These are phyloP conservation scores for Hydrophis major DNA, from an alignment of 2,797 vertebrate species.

Conservation along the genomic window DNA sequence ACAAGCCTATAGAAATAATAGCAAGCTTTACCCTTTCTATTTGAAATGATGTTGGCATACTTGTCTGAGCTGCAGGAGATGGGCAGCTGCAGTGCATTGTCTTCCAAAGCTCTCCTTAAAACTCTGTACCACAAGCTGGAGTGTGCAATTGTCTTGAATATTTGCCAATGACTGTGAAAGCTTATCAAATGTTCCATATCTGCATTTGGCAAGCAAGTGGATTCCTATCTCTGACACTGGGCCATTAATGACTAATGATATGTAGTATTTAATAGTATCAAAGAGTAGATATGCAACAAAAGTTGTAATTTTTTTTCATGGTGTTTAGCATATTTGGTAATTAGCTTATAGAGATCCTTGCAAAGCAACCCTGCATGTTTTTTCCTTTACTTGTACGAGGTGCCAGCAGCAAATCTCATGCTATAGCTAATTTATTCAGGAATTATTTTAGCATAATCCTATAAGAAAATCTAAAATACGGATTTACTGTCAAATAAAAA, in stretches of 20 bases:
- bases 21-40: conserved; percentile 46
- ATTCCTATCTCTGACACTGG: not conserved
- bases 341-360: not conserved
- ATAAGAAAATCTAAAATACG: not conserved
- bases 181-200: conserved; percentile 44
- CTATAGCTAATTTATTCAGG: not conserved
- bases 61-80: conserved; percentile 24
- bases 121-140: too few relatives aligned
- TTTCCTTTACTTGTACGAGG: not conserved
- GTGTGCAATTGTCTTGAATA: not conserved
- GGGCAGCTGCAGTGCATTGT: conserved; percentile 45
- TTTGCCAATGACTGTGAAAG: conserved; percentile 24
- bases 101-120: not conserved
- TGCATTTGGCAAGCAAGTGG: not conserved
- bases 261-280: not conserved
- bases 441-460: not conserved
- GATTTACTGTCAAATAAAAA: not conserved
- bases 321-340: not conserved
- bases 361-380: not conserved
- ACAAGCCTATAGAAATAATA: conserved; percentile 60
- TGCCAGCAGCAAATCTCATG: not conserved
- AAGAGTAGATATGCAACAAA: not conserved
- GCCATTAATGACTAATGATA: not conserved
- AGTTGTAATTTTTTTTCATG: not conserved
- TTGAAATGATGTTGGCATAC: conserved; percentile 51